Evolutionary conservation across 2,797 vertebrate genomes (phyloP).

Genomic region (Chrysolophus pictus): DNA sequence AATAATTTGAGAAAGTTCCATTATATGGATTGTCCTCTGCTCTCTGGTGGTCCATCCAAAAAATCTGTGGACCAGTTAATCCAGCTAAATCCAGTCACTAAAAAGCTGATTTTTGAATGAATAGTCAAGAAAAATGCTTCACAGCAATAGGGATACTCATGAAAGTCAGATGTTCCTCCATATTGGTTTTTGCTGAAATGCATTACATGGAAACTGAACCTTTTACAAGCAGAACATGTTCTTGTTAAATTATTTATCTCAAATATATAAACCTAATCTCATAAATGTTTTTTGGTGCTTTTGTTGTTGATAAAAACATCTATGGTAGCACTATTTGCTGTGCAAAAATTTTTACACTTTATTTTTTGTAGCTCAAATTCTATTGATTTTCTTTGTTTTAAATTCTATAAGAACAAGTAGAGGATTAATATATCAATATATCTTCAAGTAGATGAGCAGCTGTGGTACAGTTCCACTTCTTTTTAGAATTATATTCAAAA

Average conservation of each 20-base stretch:
- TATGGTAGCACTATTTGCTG: background rate
- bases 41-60: background rate
- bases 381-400: background rate
- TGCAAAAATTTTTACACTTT: background rate
- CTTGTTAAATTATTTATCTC: background rate
- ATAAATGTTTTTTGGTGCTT: background rate
- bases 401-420: background rate
- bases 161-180: background rate
- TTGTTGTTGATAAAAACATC: background rate
- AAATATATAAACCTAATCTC: background rate
- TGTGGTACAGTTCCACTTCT: background rate
- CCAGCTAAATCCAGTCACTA: background rate
- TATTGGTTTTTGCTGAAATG: background rate
- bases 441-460: background rate
- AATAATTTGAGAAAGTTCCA: constrained; percentile 44
- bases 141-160: background rate
- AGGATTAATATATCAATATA: background rate
- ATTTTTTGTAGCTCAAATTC: background rate
- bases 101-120: constrained; percentile 15
- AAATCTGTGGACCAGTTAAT: constrained; percentile 18
- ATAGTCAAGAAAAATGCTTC: background rate
- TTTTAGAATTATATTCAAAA: constrained; percentile 7
- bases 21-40: constrained; percentile 1
- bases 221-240: background rate
- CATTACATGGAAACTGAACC: background rate